Percentiles rank a stretch among this genome's conserved stretches.
Conservation (phyloP, 1,140 invertebrate species). For the Ditylenchus dipsaci region DNA sequence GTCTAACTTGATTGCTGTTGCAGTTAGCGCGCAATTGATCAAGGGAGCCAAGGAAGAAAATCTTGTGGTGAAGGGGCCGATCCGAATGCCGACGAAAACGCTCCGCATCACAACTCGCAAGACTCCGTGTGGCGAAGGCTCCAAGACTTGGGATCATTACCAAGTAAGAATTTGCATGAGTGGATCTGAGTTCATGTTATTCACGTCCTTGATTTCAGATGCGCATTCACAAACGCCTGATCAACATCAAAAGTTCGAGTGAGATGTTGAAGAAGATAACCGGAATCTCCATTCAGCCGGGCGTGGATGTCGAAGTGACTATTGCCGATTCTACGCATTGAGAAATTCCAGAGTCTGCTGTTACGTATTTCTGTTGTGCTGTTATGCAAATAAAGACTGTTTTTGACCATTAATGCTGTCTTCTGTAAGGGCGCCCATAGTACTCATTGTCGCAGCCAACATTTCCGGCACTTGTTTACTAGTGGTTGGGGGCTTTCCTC, state of each 20-base stretch:
- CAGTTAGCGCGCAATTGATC: constrained; percentile 89
- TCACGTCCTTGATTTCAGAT: constrained; percentile 73
- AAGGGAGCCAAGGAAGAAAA: constrained; percentile 92
- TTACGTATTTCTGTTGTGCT: too few relatives aligned
- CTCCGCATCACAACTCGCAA: constrained; percentile 95
- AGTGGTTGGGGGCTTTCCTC: too few relatives aligned
- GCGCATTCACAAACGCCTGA: constrained; percentile 97
- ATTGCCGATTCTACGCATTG: constrained; percentile 72
- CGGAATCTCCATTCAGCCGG: constrained; percentile 95
- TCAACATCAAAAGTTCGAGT: constrained; percentile 80
- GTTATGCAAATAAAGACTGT: too few relatives aligned
- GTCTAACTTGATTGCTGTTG: constrained; percentile 64
- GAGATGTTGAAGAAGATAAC: constrained; percentile 99
- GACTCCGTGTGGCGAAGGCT: constrained; percentile 99
- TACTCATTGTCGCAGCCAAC: too few relatives aligned
- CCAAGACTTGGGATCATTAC: constrained; percentile 91
- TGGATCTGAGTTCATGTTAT: constrained; percentile 19
- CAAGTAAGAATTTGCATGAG: constrained; percentile 35
- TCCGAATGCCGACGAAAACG: constrained; percentile 89
- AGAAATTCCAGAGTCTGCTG: too few relatives aligned
- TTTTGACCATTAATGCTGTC: too few relatives aligned
- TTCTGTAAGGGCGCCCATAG: too few relatives aligned
- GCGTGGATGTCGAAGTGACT: constrained; percentile 97
- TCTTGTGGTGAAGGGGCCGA: constrained; percentile 88
- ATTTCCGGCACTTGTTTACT: too few relatives aligned